These are phyloP conservation scores for Danio tinwini DNA, from an alignment of 2,797 vertebrate species.

Conservation along the genomic window DNA sequence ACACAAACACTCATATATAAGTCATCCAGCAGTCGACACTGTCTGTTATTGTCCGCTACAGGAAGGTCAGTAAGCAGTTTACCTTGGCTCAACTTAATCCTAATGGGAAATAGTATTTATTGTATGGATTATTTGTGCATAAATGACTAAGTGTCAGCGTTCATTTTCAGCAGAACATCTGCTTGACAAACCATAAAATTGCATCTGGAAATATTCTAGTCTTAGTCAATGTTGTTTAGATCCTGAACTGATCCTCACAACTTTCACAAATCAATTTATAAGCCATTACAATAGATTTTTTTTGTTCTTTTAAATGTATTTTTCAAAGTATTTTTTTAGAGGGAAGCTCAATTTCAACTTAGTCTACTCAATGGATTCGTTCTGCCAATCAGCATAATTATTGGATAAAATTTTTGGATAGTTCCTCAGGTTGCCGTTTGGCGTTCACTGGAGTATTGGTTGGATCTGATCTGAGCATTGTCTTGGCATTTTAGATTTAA, in stretches of 20 bases:
- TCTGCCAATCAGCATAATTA: conserved; percentile 27
- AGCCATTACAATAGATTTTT: neutral
- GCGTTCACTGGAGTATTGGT: conserved; percentile 5
- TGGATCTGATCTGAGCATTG: conserved; percentile 37
- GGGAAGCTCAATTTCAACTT: conserved; percentile 14
- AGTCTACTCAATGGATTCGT: conserved; percentile 14
- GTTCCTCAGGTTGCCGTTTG: conserved; percentile 20
- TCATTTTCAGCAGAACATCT: conserved; percentile 20
- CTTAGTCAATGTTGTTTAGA: neutral
- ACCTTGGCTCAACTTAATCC: neutral
- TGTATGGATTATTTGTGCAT: neutral
- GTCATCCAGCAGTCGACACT: neutral
- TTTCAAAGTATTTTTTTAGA: conserved; percentile 2
- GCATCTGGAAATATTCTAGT: neutral
- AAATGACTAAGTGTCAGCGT: neutral
- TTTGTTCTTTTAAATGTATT: conserved; percentile 1
- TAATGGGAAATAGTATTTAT: neutral
- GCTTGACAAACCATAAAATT: conserved; percentile 12
- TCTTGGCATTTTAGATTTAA: conserved; percentile 46
- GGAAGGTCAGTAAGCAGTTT: conserved; percentile 10
- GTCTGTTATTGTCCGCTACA: neutral
- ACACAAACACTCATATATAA: neutral
- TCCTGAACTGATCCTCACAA: neutral
- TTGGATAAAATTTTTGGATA: conserved; percentile 33
- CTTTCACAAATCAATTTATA: conserved; percentile 1